These are phyloP conservation scores for Pemphredon lugubris DNA, from an alignment of 2,888 invertebrate species.

Conservation along the genomic window DNA sequence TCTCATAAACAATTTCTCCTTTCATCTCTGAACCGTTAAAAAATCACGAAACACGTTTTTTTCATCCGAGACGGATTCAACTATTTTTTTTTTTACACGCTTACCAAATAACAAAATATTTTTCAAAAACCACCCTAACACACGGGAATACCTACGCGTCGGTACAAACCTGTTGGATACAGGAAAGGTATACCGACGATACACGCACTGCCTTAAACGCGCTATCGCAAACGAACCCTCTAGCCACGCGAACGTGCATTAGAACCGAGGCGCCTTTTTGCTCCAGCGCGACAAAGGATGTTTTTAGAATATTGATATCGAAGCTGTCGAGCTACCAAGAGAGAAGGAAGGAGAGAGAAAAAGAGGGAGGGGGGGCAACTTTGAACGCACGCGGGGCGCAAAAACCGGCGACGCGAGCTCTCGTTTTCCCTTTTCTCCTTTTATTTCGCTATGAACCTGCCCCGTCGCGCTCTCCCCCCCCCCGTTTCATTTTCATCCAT, in stretches of 20 bases:
- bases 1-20: too few species aligned
- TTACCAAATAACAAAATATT: too few species aligned
- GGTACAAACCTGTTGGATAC: constrained; percentile 52
- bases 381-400: constrained; percentile 59
- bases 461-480: too few species aligned
- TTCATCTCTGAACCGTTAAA: too few species aligned
- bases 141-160: too few species aligned
- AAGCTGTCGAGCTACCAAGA: constrained; percentile 63
- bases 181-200: constrained; percentile 2
- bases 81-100: too few species aligned
- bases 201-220: not conserved
- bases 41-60: too few species aligned
- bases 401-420: constrained; percentile 61
- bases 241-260: constrained; percentile 25
- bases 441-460: constrained; percentile 52
- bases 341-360: constrained; percentile 19
- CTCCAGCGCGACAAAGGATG: constrained; percentile 76
- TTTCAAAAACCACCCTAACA: too few species aligned
- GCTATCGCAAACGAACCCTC: constrained; percentile 26
- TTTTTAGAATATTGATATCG: constrained; percentile 81
- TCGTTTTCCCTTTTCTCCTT: constrained; percentile 47
- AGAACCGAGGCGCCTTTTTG: constrained; percentile 72
- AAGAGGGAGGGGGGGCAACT: constrained; percentile 44
- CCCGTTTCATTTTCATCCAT: constrained; percentile 38
- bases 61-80: too few species aligned